phyloP scores from a whole-genome alignment of 2,113 vertebrate genomes.

The Taurulus bubalis region DNA sequence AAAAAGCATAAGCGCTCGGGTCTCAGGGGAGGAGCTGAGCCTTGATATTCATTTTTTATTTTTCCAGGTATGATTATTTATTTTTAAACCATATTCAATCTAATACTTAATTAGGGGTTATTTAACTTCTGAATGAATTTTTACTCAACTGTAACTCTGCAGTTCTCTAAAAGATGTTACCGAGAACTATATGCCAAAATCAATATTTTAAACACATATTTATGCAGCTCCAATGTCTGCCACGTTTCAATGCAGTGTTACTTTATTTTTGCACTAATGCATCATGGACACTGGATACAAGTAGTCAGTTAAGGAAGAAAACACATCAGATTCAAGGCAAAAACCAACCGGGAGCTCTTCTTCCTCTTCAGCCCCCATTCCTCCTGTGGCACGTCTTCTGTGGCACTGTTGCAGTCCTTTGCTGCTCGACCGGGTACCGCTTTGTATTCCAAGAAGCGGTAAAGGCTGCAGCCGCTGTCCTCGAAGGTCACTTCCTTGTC shows the following conservation, averaged over 20 bases:
- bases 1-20: background rate
- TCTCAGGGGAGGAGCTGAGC: background rate
- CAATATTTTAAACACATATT: background rate
- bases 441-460: conserved; percentile 84
- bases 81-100: background rate
- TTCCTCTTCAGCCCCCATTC: conserved; percentile 73
- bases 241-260: background rate
- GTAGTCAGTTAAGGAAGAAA: background rate
- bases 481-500: conserved; percentile 87
- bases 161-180: background rate
- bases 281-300: background rate
- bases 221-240: background rate
- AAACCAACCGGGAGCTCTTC: conserved; percentile 76
- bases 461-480: conserved; percentile 86
- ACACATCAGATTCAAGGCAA: background rate
- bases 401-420: conserved; percentile 39
- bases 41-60: too few relatives aligned
- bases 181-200: background rate
- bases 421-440: conserved; percentile 40
- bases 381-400: conserved; percentile 65
- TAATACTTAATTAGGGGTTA: background rate
- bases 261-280: background rate
- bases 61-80: background rate
- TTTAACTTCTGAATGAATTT: background rate
- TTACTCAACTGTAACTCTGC: background rate